Evolutionary conservation across 2,113 vertebrate genomes (phyloP).

Genomic region (Malaclemys terrapin): DNA sequence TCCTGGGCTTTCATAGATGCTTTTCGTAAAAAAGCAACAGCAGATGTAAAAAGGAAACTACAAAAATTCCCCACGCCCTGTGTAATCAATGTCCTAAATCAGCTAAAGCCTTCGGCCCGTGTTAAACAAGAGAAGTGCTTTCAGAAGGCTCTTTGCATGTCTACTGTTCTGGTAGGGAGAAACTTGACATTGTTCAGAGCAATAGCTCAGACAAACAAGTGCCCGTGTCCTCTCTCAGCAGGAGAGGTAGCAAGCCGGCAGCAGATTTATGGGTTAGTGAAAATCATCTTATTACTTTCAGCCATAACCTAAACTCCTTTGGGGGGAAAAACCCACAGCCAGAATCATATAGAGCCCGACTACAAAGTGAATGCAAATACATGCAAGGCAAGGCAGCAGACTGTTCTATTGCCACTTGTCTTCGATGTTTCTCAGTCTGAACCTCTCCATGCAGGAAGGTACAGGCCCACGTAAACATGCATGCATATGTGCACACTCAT

Average conservation of each 20-base stretch:
- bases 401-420: not conserved
- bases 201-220: slow-evolving; percentile 58
- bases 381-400: not conserved
- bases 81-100: slow-evolving; percentile 51
- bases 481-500: not conserved
- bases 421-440: not conserved
- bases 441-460: not conserved
- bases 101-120: not conserved
- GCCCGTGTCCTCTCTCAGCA: slow-evolving; percentile 36
- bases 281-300: slow-evolving; percentile 53
- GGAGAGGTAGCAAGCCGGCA: not conserved
- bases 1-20: not conserved
- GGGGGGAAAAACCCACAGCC: not conserved
- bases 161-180: slow-evolving; percentile 4
- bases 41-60: slow-evolving; percentile 1
- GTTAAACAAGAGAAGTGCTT: slow-evolving; percentile 4
- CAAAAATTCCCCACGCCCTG: slow-evolving; percentile 32
- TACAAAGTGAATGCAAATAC: not conserved
- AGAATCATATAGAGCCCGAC: not conserved
- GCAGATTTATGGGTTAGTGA: slow-evolving; percentile 41
- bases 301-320: slow-evolving; percentile 33
- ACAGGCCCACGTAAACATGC: not conserved
- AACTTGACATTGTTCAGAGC: slow-evolving; percentile 26
- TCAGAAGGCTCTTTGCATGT: not conserved
- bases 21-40: not conserved